These are phyloP conservation scores for Apaloderma vittatum DNA, from an alignment of 2,113 vertebrate genomes.

Conservation along the genomic window DNA sequence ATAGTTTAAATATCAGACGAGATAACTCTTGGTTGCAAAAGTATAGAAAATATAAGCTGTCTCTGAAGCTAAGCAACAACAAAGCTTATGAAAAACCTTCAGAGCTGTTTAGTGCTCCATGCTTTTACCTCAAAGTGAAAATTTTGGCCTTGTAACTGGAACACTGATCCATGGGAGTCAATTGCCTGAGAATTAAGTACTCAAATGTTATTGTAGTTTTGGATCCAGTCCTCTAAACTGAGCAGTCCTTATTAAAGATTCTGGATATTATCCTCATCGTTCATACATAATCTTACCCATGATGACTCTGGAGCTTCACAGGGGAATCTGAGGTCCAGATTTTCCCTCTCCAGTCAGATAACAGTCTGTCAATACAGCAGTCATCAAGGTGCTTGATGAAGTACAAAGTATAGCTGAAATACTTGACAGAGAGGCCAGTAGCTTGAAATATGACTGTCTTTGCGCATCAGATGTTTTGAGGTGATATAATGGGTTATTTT, in stretches of 20 bases:
- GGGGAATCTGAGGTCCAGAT: background rate
- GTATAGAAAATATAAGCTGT: background rate
- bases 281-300: background rate
- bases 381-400: background rate
- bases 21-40: background rate
- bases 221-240: background rate
- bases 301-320: background rate
- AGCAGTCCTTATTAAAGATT: background rate
- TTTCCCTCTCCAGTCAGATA: background rate
- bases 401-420: background rate
- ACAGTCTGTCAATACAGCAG: background rate
- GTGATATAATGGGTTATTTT: background rate
- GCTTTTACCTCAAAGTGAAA: background rate
- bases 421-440: background rate
- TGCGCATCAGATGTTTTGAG: background rate
- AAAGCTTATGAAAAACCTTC: background rate
- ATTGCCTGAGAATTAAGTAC: background rate
- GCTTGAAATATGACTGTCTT: background rate
- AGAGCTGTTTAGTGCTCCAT: fast-evolving
- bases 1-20: background rate
- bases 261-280: background rate
- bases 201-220: background rate
- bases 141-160: background rate
- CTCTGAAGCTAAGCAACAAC: background rate
- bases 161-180: background rate